These are phyloP conservation scores for Lonchura striata DNA, from an alignment of 2,113 vertebrate genomes.

Conservation along the genomic window DNA sequence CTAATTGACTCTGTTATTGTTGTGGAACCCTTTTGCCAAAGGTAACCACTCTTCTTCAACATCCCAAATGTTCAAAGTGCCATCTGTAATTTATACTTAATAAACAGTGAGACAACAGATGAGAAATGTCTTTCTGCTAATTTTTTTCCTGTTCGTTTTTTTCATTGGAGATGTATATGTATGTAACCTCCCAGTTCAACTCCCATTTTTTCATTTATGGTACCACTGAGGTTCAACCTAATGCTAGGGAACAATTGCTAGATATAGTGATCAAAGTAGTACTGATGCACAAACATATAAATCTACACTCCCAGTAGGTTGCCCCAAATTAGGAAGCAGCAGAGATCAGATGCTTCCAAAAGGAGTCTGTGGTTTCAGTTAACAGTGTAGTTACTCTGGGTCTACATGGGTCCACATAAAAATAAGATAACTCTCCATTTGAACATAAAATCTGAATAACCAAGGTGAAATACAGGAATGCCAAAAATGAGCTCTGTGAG, in stretches of 20 bases:
- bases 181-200: neutral
- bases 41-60: slow-evolving; percentile 4
- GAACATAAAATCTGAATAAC: neutral
- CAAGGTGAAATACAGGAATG: neutral
- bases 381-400: slow-evolving; percentile 54
- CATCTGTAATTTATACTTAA: slow-evolving; percentile 26
- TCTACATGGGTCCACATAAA: slow-evolving; percentile 38
- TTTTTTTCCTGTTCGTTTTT: neutral
- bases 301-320: neutral
- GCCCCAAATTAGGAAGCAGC: neutral
- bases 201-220: neutral
- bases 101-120: slow-evolving; percentile 35
- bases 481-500: neutral
- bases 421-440: neutral
- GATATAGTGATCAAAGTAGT: neutral
- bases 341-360: neutral
- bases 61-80: slow-evolving; percentile 14
- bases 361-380: neutral
- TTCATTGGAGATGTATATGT: neutral
- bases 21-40: slow-evolving; percentile 8
- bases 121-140: slow-evolving; percentile 1
- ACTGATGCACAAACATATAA: neutral
- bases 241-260: neutral
- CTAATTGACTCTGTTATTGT: slow-evolving; percentile 22
- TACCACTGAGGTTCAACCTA: neutral